phyloP scores from a whole-genome alignment of 2,113 vertebrate genomes.

The Hydrolagus affinis region DNA sequence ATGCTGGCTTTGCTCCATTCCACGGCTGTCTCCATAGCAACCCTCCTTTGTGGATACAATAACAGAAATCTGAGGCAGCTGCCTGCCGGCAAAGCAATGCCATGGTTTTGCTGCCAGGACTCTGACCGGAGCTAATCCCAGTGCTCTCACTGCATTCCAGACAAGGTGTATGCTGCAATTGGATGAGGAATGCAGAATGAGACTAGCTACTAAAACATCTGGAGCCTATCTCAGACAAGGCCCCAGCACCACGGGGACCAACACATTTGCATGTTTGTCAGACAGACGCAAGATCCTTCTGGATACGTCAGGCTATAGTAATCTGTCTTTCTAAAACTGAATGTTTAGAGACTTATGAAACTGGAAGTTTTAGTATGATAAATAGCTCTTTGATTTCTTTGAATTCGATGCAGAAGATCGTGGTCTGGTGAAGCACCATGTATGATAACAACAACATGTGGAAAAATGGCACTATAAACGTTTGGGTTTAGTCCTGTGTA shows the following conservation, averaged over 20 bases:
- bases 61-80: slow-evolving; percentile 27
- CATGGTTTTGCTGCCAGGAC: slow-evolving; percentile 16
- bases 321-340: slow-evolving; percentile 6
- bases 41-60: slow-evolving; percentile 24
- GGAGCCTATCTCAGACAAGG: slow-evolving; percentile 24
- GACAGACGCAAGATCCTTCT: slow-evolving; percentile 26
- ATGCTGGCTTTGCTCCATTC: slow-evolving; percentile 14
- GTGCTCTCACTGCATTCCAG: slow-evolving; percentile 16
- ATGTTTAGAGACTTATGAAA: not conserved
- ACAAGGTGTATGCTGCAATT: slow-evolving; percentile 24
- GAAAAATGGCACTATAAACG: not conserved
- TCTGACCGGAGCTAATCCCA: slow-evolving; percentile 21
- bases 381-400: slow-evolving; percentile 1
- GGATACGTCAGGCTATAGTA: slow-evolving; percentile 24
- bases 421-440: not conserved
- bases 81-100: slow-evolving; percentile 17
- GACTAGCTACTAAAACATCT: slow-evolving; percentile 28
- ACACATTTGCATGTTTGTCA: slow-evolving; percentile 30
- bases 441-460: not conserved
- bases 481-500: not conserved
- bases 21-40: slow-evolving; percentile 25
- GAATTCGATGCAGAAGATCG: not conserved
- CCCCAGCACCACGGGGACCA: slow-evolving; percentile 17
- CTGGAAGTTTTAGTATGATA: not conserved
- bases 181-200: slow-evolving; percentile 23